Conservation (phyloP, 2,113 vertebrate species). For the Lepidiolamprologus cunningtoni region DNA sequence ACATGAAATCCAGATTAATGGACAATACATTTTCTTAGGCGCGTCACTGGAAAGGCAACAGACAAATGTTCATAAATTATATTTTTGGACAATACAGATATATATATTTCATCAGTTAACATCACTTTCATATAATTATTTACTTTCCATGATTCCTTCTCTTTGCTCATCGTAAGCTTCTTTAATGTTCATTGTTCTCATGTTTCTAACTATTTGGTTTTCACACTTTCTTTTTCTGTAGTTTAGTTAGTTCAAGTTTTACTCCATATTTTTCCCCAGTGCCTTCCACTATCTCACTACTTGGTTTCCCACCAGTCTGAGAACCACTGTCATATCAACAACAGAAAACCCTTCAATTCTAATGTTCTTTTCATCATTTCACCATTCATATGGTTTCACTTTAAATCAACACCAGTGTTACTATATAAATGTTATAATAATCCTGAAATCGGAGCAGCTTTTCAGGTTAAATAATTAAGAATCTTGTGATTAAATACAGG, state of each 20-base stretch:
- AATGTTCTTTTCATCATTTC: background rate
- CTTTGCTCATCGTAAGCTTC: background rate
- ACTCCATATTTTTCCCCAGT: background rate
- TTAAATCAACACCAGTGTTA: background rate
- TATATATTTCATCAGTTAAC: background rate
- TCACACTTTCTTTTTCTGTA: background rate
- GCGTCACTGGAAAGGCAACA: background rate
- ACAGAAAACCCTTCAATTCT: background rate
- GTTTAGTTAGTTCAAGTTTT: background rate
- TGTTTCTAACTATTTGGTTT: background rate
- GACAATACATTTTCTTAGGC: background rate
- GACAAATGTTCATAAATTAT: background rate
- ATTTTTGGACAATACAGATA: background rate
- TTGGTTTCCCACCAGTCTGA: background rate
- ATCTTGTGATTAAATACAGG: background rate
- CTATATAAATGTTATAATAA: background rate
- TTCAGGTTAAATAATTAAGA: background rate
- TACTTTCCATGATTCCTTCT: background rate
- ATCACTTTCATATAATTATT: background rate
- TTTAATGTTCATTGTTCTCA: background rate
- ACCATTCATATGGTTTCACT: background rate
- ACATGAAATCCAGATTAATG: background rate
- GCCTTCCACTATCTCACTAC: background rate
- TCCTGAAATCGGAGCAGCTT: background rate
- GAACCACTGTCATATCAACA: background rate